A percentile compares a stretch with the other conserved stretches of the same genome.
phyloP scores from a whole-genome alignment of 2,888 invertebrate species.

The Leptinotarsa haldemani region DNA sequence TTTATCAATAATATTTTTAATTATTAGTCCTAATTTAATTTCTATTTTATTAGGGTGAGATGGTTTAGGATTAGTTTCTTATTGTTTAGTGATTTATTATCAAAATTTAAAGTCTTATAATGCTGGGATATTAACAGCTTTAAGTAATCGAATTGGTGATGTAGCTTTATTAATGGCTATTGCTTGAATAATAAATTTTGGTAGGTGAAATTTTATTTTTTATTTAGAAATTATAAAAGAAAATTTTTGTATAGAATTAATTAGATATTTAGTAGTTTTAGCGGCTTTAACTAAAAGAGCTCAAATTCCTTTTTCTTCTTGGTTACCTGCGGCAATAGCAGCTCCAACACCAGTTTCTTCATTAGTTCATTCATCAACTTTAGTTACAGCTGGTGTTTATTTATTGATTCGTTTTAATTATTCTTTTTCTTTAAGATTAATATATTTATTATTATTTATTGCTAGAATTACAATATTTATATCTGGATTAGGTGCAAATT shows the following conservation, averaged over 20 bases:
- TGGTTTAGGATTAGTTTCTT: slow-evolving; percentile 79
- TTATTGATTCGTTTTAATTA: slow-evolving; percentile 24
- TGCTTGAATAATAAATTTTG: slow-evolving; percentile 40
- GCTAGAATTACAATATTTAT: slow-evolving; percentile 24
- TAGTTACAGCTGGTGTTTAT: slow-evolving; percentile 60
- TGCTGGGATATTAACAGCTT: slow-evolving; percentile 78
- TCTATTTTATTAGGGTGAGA: slow-evolving; percentile 79
- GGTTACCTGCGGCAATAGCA: slow-evolving; percentile 39
- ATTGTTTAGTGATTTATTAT: slow-evolving; percentile 80
- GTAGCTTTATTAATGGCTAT: slow-evolving; percentile 71
- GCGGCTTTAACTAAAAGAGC: slow-evolving; percentile 82
- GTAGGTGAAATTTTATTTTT: slow-evolving; percentile 38
- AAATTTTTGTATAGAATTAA: slow-evolving; percentile 25
- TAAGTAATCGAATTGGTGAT: slow-evolving; percentile 82
- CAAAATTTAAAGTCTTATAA: slow-evolving; percentile 76
- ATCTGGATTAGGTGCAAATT: slow-evolving; percentile 69
- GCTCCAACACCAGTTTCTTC: slow-evolving; percentile 34
- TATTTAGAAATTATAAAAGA: slow-evolving; percentile 34
- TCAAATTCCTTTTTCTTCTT: slow-evolving; percentile 84
- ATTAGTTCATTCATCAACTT: slow-evolving; percentile 16
- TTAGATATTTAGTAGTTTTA: slow-evolving; percentile 49
- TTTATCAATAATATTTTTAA: slow-evolving; percentile 69
- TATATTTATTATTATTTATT: slow-evolving; percentile 25
- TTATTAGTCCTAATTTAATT: slow-evolving; percentile 38
- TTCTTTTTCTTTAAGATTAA: slow-evolving; percentile 11